These are phyloP conservation scores for Huso huso DNA, from an alignment of 2,797 vertebrate genomes.

Conservation along the genomic window DNA sequence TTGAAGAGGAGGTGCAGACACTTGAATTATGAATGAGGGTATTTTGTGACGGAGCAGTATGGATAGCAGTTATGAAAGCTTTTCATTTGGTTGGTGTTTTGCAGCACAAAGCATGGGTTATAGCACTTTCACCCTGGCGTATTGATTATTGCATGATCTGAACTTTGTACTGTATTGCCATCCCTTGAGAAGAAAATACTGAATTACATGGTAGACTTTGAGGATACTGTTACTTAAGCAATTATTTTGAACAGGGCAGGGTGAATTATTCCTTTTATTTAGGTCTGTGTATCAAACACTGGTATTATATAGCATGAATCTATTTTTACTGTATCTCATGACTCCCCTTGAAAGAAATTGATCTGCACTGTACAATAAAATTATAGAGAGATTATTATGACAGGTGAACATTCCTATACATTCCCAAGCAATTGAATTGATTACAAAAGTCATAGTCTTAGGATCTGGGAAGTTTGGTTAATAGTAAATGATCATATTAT, in stretches of 20 bases:
- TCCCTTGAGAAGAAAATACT: conserved; percentile 25
- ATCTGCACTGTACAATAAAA: conserved; percentile 23
- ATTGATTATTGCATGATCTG: conserved; percentile 25
- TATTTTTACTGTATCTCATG: conserved; percentile 21
- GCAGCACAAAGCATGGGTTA: neutral
- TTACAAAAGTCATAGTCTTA: no score
- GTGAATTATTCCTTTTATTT: neutral
- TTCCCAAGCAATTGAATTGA: no score
- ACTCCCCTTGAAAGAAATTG: conserved; percentile 38
- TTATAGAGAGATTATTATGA: neutral
- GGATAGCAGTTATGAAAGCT: conserved; percentile 21
- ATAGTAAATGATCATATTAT: no score
- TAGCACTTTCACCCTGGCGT: conserved; percentile 9
- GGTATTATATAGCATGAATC: conserved; percentile 27
- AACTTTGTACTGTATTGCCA: conserved; percentile 23
- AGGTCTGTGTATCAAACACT: neutral
- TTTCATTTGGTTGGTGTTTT: conserved; percentile 20
- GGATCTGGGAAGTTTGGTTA: no score
- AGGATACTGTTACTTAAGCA: conserved; percentile 5
- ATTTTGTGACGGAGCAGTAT: conserved; percentile 25
- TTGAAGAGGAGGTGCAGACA: conserved; percentile 16
- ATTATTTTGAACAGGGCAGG: neutral
- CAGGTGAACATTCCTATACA: no score
- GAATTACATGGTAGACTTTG: conserved; percentile 14
- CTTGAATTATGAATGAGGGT: conserved; percentile 31